phyloP scores from a whole-genome alignment of 1,140 invertebrate genomes.

The Solen grandis region DNA sequence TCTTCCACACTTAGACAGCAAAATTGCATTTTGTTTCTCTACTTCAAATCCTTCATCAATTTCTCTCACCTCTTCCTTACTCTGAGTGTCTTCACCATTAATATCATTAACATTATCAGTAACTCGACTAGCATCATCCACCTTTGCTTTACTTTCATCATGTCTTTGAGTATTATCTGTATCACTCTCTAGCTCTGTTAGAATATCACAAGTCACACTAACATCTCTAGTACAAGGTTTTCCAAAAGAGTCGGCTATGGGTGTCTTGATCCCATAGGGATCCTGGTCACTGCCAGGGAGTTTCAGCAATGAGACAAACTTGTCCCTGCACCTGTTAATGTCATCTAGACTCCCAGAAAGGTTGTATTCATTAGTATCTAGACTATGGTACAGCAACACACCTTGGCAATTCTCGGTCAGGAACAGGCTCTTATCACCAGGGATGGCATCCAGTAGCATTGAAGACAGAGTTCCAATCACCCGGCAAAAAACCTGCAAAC shows the following conservation, averaged over 20 bases:
- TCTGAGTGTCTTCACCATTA: neutral
- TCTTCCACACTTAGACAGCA: conserved; percentile 6
- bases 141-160: neutral
- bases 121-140: neutral
- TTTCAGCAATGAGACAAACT: conserved; percentile 8
- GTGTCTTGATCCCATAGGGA: neutral
- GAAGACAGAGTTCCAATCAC: conserved; percentile 28
- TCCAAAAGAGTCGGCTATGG: too few species aligned
- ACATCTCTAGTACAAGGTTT: neutral
- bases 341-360: conserved; percentile 17
- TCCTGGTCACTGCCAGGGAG: neutral
- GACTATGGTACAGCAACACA: neutral
- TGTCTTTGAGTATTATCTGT: neutral
- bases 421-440: conserved; percentile 28
- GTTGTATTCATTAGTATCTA: conserved; percentile 10
- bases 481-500: conserved; percentile 36
- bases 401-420: neutral
- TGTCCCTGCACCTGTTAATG: conserved; percentile 1
- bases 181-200: neutral
- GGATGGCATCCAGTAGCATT: conserved; percentile 5
- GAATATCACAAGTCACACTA: neutral
- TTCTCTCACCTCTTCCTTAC: conserved; percentile 1
- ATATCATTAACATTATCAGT: neutral
- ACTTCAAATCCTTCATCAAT: neutral
- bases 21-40: neutral